Base-by-base conservation (phyloP, 2,113 vertebrate species). In the Dipodomys merriami region DNA sequence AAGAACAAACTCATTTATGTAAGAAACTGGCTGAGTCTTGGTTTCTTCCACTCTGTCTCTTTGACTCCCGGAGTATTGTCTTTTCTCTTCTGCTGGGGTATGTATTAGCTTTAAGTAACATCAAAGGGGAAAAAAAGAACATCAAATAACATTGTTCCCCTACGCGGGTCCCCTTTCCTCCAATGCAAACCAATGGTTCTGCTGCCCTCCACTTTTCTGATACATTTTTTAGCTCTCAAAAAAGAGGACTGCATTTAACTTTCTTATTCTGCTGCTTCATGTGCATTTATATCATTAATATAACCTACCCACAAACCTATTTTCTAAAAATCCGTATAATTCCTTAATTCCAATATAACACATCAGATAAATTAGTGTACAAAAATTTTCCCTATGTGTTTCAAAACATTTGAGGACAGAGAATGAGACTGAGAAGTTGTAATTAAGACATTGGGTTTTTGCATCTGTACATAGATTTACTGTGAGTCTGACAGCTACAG, bases 121-220 rank as follows among this genome's bases (percentile, higher is more conserved):
- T 46, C n/a, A 35, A 77, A 83, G 20, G 29, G 12, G 2, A 49
- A 49, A 62, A 29, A 64, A 79, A 73, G 46, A 57, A 39, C 4
- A 15, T 18, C 27, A 33, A 35, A 68, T 30, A 46, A 60, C 65
- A n/a, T 23, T 2, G 1, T 22, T 49, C 15, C 73, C 15, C 29
- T 1, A 5, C 53, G 0, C 3, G 49, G 0, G 1, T 15, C 29
- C 6, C 60, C 35, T 2, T 71, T 86, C 12, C 35, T 73, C n/a
- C 25, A 29, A 9, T 11, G 16, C 25, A 44, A 20, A 68, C 10
- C 57, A 46, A 62, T 64, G 1, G 23, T 5, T 20, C 57, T 19
- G 4, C 13, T 25, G 27, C 12, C n/a, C 69, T 86, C 18, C 20
- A 10, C 30, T 30, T 87, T 80, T 35, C 44, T 65, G 2, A 11